phyloP scores from a whole-genome alignment of 2,113 vertebrate genomes.

The Pseudonaja textilis region DNA sequence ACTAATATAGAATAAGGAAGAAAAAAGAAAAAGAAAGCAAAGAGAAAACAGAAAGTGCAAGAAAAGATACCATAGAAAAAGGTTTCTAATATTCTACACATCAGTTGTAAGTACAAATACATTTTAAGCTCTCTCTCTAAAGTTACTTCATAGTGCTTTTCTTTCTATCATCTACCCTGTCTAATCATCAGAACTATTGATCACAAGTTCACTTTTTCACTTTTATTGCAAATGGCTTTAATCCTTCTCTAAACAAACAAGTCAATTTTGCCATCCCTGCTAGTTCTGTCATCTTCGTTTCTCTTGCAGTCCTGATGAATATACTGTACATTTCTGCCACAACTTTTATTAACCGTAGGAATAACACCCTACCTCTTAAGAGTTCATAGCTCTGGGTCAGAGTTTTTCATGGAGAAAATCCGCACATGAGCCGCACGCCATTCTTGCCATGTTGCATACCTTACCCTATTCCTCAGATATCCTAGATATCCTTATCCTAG shows the following conservation, averaged over 20 bases:
- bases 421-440: neutral
- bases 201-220: neutral
- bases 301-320: neutral
- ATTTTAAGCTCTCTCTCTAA: neutral
- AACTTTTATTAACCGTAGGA: neutral
- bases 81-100: neutral
- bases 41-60: neutral
- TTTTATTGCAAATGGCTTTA: neutral
- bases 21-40: neutral
- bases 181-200: neutral
- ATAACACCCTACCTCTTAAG: neutral
- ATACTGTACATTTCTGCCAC: neutral
- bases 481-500: neutral
- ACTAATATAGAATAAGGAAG: neutral
- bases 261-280: neutral
- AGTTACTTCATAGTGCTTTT: neutral
- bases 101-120: neutral
- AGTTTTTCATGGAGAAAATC: neutral
- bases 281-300: neutral
- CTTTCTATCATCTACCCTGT: neutral
- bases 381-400: neutral
- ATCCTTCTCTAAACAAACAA: neutral
- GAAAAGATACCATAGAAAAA: neutral
- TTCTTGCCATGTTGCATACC: neutral
- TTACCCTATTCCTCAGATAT: neutral